Conservation (phyloP, 2,888 invertebrate genomes). For the Himalopsyche tibetana region DNA sequence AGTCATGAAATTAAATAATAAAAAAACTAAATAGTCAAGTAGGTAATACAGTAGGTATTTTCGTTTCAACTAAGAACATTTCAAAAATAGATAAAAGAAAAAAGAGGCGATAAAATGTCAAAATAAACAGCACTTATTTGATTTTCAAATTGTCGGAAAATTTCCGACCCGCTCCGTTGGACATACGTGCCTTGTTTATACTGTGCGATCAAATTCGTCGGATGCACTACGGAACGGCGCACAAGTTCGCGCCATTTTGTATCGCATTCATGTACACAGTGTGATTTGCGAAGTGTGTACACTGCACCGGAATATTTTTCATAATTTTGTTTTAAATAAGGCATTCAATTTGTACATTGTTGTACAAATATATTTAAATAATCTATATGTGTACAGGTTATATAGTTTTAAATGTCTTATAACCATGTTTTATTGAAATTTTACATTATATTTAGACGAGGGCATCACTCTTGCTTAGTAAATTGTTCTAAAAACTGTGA, state of each 20-base stretch:
- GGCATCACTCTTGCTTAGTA: not conserved
- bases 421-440: not conserved
- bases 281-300: not conserved
- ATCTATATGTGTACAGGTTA: not conserved
- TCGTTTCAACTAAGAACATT: no score
- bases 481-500: not conserved
- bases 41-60: no score
- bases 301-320: not conserved
- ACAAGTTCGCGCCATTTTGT: not conserved
- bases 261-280: not conserved
- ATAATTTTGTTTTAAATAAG: not conserved
- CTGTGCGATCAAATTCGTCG: slow-evolving; percentile 32
- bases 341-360: not conserved
- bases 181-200: slow-evolving; percentile 29
- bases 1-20: no score
- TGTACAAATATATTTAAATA: not conserved
- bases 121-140: not conserved
- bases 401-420: not conserved
- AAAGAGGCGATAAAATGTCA: no score
- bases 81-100: no score
- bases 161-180: not conserved
- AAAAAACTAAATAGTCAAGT: no score
- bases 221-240: slow-evolving; percentile 12
- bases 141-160: slow-evolving; percentile 11
- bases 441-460: not conserved